A percentile compares a stretch with the other conserved stretches of the same genome.
Conservation (phyloP, 1,140 invertebrate species). For the Phenacoccus solenopsis region DNA sequence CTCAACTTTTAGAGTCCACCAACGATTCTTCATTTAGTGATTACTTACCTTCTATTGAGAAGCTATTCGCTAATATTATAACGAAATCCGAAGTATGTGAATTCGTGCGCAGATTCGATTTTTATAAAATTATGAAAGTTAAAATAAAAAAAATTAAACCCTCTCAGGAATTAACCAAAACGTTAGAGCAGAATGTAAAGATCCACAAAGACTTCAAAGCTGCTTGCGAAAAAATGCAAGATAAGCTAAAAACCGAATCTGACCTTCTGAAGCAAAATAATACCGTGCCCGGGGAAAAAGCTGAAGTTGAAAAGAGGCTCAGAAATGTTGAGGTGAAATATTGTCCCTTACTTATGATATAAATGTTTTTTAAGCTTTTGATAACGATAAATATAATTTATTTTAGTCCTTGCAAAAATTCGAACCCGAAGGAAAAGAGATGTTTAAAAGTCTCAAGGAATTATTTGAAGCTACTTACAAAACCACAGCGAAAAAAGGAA, state of each 20-base stretch:
- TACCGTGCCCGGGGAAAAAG: slow-evolving; percentile 65
- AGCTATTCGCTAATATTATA: slow-evolving; percentile 77
- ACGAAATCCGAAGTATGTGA: slow-evolving; percentile 55
- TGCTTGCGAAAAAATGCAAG: slow-evolving; percentile 55
- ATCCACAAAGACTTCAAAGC: slow-evolving; percentile 68
- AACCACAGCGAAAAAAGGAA: slow-evolving; percentile 66
- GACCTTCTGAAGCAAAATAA: slow-evolving; percentile 63
- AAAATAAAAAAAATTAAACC: background rate
- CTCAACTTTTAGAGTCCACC: background rate
- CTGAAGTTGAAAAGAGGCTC: slow-evolving; percentile 59
- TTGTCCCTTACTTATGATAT: slow-evolving; percentile 13
- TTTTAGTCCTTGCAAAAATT: slow-evolving; percentile 37
- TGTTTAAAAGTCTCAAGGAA: slow-evolving; percentile 53
- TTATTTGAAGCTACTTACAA: slow-evolving; percentile 55
- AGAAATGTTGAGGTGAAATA: slow-evolving; percentile 43
- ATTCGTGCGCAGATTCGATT: background rate
- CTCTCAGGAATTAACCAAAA: slow-evolving; percentile 57
- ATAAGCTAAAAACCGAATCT: slow-evolving; percentile 63
- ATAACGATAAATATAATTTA: background rate
- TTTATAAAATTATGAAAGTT: background rate
- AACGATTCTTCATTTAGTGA: background rate
- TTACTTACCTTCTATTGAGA: slow-evolving; percentile 46
- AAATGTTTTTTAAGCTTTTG: slow-evolving; percentile 23
- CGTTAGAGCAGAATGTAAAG: slow-evolving; percentile 71
- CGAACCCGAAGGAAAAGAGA: slow-evolving; percentile 53